Base-by-base conservation (phyloP, 2,888 invertebrate species). In the Agonopterix subpropinquella region DNA sequence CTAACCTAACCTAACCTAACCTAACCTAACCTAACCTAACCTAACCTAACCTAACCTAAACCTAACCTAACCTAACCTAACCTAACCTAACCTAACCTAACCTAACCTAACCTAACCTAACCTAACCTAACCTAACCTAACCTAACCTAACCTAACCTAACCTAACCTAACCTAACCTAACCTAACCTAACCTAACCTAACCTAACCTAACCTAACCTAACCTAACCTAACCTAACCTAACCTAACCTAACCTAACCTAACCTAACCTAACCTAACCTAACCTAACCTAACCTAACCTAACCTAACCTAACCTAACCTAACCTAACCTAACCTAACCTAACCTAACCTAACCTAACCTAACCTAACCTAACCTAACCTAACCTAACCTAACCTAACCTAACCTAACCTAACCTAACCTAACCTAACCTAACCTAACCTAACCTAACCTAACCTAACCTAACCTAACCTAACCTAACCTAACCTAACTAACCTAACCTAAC, bases 401-500 rank as follows among this genome's bases (percentile, higher is more conserved):
- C 53, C 55, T 52, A 53, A 52, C 52, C 55, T 53, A 52, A 52
- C 55, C 56, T 53, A 53, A 51, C 49, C 52, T 49, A 51, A 52
- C 53, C 52, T 49, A 55, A 57, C 54, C 57, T 53, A 57, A 55
- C 53, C 53, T 50, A 53, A 53, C 53, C 53, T 53, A 53, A 52
- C 53, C 55, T 52, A 53, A 52, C 49, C 49, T 52, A 52, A 52
- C 52, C 49, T 50, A 53, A 53, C 53, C 53, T 53, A 53, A 53
- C 53, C 50, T 50, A 52, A 52, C 42, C 48, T 48, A 48, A 48
- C 46, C 47, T 44, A 47, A 44, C 44, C 47, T 51, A 47, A 51
- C 51, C 47, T 45, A 47, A 44, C 41, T 39, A 41, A 49, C 36
- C 41, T 18, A 45, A 39, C 45, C 45, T 45, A 41, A 45, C 45